Evolutionary conservation across 2,797 vertebrate genomes (phyloP).

Genomic region (Anguilla anguilla): DNA sequence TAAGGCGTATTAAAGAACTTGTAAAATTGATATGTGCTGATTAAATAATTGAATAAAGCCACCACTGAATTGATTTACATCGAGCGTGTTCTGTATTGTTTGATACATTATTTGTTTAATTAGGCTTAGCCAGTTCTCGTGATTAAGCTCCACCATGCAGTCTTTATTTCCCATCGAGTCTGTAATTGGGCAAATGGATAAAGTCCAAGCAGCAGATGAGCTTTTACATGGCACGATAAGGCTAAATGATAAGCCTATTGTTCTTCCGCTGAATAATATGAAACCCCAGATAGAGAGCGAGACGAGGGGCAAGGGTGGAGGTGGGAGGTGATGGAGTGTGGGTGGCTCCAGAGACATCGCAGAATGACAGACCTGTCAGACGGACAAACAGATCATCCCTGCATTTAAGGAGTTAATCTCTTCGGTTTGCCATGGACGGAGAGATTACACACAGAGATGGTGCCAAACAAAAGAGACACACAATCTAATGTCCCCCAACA

Average conservation of each 20-base stretch:
- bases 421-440: constrained; percentile 69
- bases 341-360: constrained; percentile 66
- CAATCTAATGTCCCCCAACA: constrained; percentile 62
- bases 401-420: constrained; percentile 74
- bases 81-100: background rate
- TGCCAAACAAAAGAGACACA: constrained; percentile 69
- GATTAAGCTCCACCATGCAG: background rate
- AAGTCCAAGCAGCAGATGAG: background rate
- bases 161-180: background rate
- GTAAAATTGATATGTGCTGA: background rate
- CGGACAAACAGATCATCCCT: constrained; percentile 69
- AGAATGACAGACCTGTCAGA: constrained; percentile 63
- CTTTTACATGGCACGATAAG: constrained; percentile 39
- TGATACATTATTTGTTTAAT: background rate
- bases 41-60: background rate
- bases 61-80: constrained; percentile 1
- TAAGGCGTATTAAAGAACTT: background rate
- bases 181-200: constrained; percentile 7
- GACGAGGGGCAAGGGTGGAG: constrained; percentile 67
- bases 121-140: background rate
- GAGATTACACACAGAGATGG: constrained; percentile 68
- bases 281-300: constrained; percentile 44
- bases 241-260: background rate
- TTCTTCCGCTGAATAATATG: constrained; percentile 4
- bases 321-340: constrained; percentile 71